Base-by-base conservation (phyloP, 2,113 vertebrate species). In the Penelope pileata region DNA sequence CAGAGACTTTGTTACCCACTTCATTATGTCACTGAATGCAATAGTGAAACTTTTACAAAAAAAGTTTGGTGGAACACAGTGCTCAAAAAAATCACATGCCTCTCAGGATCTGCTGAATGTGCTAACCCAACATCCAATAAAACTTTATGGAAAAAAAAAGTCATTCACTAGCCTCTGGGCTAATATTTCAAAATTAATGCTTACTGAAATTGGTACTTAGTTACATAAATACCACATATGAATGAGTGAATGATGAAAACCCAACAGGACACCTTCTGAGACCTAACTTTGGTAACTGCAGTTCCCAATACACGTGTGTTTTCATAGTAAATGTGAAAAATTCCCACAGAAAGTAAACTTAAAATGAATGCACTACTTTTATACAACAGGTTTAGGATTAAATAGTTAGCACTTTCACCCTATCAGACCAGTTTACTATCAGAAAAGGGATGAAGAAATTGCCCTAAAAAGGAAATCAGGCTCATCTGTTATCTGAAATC, bases 221-320 rank as follows among this genome's bases (percentile, higher is more conserved):
- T 16, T 17, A 77, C 50, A 16, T 24, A 74, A 29, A n/a, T n/a
- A n/a, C n/a, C 32, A 75, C 40, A 86, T 36, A 74, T 0, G 0
- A 90, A 86, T 24, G 29, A 6, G 8, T 29, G 53, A 8, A 26
- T 45, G 19, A 63, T 88, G 62, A 83, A 83, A 88, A 59, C 5
- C 32, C 60, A 91, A 81, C 34, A 80, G 47, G n/a, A 48, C 19
- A 86, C n/a, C 38, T 81, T 93, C 53, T 62, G 38, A 90, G 45
- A 80, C 14, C 13, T 18, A 85, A 38, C 59, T 88, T 51, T 68
- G 51, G n/a, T 42, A 84, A 80, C 12, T 70, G 17, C 1, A 7
- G 72, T 85, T 76, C 54, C 34, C 38, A 0, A 4, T 10, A 78
- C 38, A 23, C 12, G 10, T 7, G 6, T 47, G 21, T 40, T 94